Percentiles rank a stretch among this genome's conserved stretches.
phyloP scores from a whole-genome alignment of 2,113 vertebrate genomes.

The Dasyurus viverrinus region DNA sequence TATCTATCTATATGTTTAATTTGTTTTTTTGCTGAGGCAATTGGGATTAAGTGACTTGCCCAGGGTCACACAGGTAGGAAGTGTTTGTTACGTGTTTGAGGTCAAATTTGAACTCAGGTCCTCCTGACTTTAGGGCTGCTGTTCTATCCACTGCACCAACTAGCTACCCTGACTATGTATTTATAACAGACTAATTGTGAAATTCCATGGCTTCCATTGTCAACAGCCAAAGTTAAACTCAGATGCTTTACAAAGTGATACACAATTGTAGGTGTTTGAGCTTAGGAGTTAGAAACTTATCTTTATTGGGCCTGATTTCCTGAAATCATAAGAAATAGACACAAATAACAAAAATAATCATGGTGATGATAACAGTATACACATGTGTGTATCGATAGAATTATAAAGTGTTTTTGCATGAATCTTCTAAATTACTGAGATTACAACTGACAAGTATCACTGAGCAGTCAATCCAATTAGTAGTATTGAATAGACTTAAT shows the following conservation, averaged over 20 bases:
- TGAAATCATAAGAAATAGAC: background rate
- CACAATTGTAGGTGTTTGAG: background rate
- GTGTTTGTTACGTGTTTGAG: no score
- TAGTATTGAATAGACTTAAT: background rate
- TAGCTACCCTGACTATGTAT: background rate
- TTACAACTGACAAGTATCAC: background rate
- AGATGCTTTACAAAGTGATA: background rate
- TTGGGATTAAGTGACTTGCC: no score
- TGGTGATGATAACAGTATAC: background rate
- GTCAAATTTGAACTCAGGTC: no score
- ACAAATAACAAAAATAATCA: background rate
- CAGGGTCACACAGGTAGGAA: no score
- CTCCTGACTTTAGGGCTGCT: no score
- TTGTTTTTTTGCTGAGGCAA: no score
- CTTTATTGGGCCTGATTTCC: background rate
- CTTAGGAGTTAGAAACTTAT: background rate
- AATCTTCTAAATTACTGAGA: background rate
- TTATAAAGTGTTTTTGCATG: background rate
- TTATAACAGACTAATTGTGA: background rate
- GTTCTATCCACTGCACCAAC: no score
- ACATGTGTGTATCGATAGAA: background rate
- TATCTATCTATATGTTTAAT: no score
- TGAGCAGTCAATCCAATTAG: background rate
- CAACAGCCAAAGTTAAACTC: background rate
- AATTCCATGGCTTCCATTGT: background rate